phyloP scores from a whole-genome alignment of 92 coral and sea anemone genomes.

The Phenganax stokvisi region DNA sequence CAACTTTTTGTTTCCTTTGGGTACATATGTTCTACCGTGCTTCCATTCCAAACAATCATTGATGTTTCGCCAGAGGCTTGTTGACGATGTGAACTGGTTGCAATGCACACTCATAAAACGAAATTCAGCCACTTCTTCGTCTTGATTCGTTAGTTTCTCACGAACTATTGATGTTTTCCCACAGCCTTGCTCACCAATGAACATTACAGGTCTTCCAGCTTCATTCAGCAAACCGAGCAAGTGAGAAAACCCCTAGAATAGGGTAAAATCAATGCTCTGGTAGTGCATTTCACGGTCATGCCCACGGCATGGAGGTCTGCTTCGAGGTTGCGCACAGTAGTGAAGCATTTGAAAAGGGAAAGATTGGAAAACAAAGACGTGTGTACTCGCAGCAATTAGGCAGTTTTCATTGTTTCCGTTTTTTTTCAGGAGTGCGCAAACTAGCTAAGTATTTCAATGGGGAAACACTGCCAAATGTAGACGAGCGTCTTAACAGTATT shows the following conservation, averaged over 20 bases:
- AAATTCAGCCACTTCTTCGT: slow-evolving; percentile 90
- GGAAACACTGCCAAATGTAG: too few species aligned
- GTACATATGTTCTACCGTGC: slow-evolving; percentile 90
- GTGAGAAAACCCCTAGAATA: slow-evolving; percentile 79
- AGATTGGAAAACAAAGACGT: too few species aligned
- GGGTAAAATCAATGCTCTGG: background rate
- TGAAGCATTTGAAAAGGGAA: too few species aligned
- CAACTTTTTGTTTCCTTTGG: slow-evolving; percentile 87
- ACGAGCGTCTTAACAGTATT: too few species aligned
- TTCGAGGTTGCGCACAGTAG: too few species aligned
- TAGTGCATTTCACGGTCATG: background rate
- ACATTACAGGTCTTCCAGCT: slow-evolving; percentile 90
- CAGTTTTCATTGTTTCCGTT: too few species aligned
- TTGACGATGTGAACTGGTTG: slow-evolving; percentile 85
- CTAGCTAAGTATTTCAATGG: too few species aligned
- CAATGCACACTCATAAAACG: slow-evolving; percentile 78
- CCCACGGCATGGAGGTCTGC: background rate
- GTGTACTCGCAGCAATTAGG: too few species aligned
- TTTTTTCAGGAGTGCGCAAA: too few species aligned
- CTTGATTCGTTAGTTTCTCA: slow-evolving; percentile 83
- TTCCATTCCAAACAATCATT: slow-evolving; percentile 90
- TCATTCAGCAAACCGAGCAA: slow-evolving; percentile 88
- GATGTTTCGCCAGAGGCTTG: slow-evolving; percentile 79
- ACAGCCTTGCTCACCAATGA: slow-evolving; percentile 92
- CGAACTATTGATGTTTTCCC: slow-evolving; percentile 92